Base-by-base conservation (phyloP, 2,113 vertebrate species). In the Merops nubicus region DNA sequence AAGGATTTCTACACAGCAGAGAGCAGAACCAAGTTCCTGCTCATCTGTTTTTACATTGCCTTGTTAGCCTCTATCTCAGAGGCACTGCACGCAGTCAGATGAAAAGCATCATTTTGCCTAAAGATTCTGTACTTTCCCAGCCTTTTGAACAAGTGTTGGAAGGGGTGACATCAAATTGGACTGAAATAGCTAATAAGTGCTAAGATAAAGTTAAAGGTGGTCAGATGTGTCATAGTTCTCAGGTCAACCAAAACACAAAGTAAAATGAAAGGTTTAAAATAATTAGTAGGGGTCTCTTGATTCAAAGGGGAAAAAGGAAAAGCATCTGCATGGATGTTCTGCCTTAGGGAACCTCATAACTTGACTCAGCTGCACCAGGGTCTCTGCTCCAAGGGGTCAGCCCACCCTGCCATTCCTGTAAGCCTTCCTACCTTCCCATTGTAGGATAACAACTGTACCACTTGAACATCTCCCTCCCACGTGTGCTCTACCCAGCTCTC, bases 291-390 rank as follows among this genome's bases (percentile, higher is more conserved):
- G 40, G 6, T 75, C 29, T 80, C 22, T 53, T 19, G 14, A 57
- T 63, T 82, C 82, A 63, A 64, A 34, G 62, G 78, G 40, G 4
- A 1, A 6, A 2, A 16, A 7, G 8, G 12, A 62, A 70, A 12
- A 77, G 17, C 36, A 63, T 29, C 29, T 63, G 31, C 47, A 42
- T 1, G 2, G 9, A 16, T 0, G 0, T 38, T 67, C 56, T 8
- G 2, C 45, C 18, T 73, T 76, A 4, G 47, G 26, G 15, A 56
- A 72, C 38, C 14, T 77, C 22, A 3, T 18, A 62, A 31, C 15
- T 65, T 45, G 31, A 28, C 36, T 56, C 57, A 40, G 59, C 14
- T 51, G n/a, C 22, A 81, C 3, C n/a, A 57, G 16, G n/a, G 15
- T 33, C 22, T 64, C 33, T 59, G 17, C 15, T 57, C 19, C 1